A percentile compares a stretch with the other conserved stretches of the same genome.
These are phyloP conservation scores for Drosophila triauraria DNA, from an alignment of 1,140 invertebrate genomes.

Conservation along the genomic window DNA sequence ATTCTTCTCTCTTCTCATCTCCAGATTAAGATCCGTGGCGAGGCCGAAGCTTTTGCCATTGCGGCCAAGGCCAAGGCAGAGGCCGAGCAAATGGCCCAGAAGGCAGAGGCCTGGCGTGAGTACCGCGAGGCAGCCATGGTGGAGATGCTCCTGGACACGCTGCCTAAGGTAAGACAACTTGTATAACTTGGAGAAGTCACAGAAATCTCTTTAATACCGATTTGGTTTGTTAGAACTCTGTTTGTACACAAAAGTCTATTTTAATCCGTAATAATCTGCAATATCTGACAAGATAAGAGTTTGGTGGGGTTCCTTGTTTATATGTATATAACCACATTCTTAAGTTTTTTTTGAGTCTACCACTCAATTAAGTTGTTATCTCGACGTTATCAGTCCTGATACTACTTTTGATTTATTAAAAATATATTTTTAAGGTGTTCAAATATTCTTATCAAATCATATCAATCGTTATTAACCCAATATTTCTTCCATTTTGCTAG, in stretches of 20 bases:
- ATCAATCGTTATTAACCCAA: constrained; percentile 9
- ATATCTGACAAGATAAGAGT: too few relatives aligned
- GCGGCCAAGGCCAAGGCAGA: constrained; percentile 97
- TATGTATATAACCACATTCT: too few relatives aligned
- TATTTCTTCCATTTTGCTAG: constrained; percentile 86
- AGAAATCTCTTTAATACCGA: too few relatives aligned
- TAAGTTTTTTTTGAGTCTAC: too few relatives aligned
- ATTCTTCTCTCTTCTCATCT: not conserved
- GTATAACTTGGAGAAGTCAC: too few relatives aligned
- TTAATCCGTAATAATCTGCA: too few relatives aligned
- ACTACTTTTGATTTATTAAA: too few relatives aligned
- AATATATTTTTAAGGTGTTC: too few relatives aligned
- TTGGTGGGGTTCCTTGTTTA: too few relatives aligned
- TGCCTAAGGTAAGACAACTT: constrained; percentile 92
- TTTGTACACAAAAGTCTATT: too few relatives aligned
- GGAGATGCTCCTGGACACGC: constrained; percentile 98
- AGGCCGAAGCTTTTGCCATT: constrained; percentile 97
- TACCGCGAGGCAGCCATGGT: constrained; percentile 98
- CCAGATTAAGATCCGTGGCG: constrained; percentile 88
- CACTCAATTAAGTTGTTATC: not conserved
- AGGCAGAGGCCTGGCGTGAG: constrained; percentile 98
- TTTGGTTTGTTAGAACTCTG: too few relatives aligned
- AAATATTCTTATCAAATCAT: too few relatives aligned
- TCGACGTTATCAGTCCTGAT: not conserved
- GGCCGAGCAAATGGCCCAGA: constrained; percentile 98